Evolutionary conservation across 2,888 invertebrate genomes (phyloP), one percentile per base, ranked within the genome.

Genomic region (Eupithecia insigniata): DNA sequence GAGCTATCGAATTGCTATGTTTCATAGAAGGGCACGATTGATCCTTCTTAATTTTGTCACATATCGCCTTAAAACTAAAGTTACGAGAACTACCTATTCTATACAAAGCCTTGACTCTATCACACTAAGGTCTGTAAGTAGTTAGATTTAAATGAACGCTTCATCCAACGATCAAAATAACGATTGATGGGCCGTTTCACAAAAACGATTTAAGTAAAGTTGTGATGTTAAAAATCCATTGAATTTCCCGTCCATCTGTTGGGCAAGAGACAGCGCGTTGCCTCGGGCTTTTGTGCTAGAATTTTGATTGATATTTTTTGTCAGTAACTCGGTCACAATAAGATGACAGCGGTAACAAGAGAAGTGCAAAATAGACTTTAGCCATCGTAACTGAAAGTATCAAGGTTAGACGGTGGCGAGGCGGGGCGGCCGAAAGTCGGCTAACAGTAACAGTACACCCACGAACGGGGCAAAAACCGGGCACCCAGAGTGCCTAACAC

Each of bases 281-380:
- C 92, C 92, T 86, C 91, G 84, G 93, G 92, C 92, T 87, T 90
- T 91, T 93, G 93, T 91, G 90, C 94, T 91, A 94, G 93, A 94
- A 93, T 93, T 93, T 93, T 92, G 94, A 94, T 94, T 94, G 93
- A 93, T 94, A 93, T 94, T 94, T 94, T 94, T 94, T 94, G 92
- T 93, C 86, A 86, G 91, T 85, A 91, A 90, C 90, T 91, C 91
- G 92, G 89, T 89, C 92, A 93, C 93, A 93, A 93, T 92, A 90
- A 93, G 92, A 92, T 91, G 92, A 92, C 90, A 90, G 90, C 86
- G 88, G 87, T 92, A 92, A 93, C 91, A 92, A 93, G 92, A 94
- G 89, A 85, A 92, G 91, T 92, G 93, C 93, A 87, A 92, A 94
- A 93, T 92, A 86, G 91, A 90, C 81, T 84, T 66, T 83, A 82